Evolutionary conservation across 2,797 vertebrate genomes (phyloP), one percentile per base, ranked within the genome.

Genomic region (Myripristis jacobus): DNA sequence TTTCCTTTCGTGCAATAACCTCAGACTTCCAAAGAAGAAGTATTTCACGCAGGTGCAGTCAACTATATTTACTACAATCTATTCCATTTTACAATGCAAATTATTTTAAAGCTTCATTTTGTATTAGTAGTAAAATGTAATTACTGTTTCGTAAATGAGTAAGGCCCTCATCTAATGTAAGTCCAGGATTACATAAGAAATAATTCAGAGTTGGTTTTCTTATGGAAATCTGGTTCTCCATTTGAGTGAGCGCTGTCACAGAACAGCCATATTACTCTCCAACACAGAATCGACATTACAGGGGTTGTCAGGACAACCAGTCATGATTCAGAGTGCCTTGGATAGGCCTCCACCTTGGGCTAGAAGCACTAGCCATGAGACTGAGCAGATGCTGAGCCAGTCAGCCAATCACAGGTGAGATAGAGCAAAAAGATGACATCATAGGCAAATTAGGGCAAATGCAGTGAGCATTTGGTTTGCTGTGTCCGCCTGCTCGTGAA

Each of bases 301-400:
- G 75, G 92, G 92, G 96, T 98, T 98, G 96, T 95, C 96, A 96
- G 79, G 95, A 95, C 95, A 96, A 97, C 96, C 93, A 93, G 92
- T 82, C 93, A 82, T 94, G 94, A 96, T 94, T 95, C 94, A 93
- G 92, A 80, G 81, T 84, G 24, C 81, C 92, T 93, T 84, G 87
- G 92, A 95, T 95, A 93, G 94, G 91, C 94, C 94, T 95, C 91
- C 94, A 95, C 95, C 95, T 95, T 93, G 88, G 91, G 95, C 94
- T 93, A 88, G 91, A 92, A 94, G 93, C 85, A 78, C 93, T 93
- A 92, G 92, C 93, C 90, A 93, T 95, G 91, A 91, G 95, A 93
- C 93, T 86, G 92, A 93, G 94, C 95, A 96, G 95, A 95, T 97
- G 96, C 95, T 96, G 93, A 77, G 80, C 80, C 71, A 79, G 47